phyloP scores from a whole-genome alignment of 1,140 invertebrate genomes.

The Agrilus planipennis region DNA sequence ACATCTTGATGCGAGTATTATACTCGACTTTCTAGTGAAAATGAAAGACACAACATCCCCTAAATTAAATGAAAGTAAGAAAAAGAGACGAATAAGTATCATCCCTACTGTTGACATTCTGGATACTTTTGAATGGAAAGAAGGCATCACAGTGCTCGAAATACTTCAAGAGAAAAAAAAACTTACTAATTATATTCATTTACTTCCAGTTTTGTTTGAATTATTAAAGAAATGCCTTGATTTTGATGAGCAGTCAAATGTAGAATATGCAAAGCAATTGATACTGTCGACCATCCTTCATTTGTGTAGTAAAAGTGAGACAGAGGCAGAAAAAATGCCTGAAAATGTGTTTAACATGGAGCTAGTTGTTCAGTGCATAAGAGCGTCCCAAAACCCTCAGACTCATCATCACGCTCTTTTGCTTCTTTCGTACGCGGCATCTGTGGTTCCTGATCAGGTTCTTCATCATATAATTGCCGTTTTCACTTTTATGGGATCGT shows the following conservation, averaged over 20 bases:
- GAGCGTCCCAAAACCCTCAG: conserved; percentile 81
- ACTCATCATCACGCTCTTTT: conserved; percentile 86
- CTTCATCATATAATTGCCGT: conserved; percentile 87
- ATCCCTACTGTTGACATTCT: conserved; percentile 43
- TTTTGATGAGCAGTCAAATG: conserved; percentile 69
- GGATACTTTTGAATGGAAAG: conserved; percentile 58
- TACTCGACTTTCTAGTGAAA: conserved; percentile 44
- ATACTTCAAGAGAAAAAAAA: conserved; percentile 74
- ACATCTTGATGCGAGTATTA: conserved; percentile 47
- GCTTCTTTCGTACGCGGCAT: conserved; percentile 63
- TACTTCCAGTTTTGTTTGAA: conserved; percentile 67
- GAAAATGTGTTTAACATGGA: conserved; percentile 65
- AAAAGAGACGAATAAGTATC: conserved; percentile 32
- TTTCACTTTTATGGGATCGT: conserved; percentile 91
- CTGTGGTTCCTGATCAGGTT: conserved; percentile 66
- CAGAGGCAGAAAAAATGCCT: conserved; percentile 38
- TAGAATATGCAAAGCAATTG: conserved; percentile 84
- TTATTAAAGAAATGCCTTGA: conserved; percentile 67
- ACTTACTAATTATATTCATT: conserved; percentile 47
- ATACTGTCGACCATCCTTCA: conserved; percentile 66
- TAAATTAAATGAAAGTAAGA: conserved; percentile 22
- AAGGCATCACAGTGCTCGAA: conserved; percentile 68
- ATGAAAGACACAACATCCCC: conserved; percentile 39
- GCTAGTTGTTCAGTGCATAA: conserved; percentile 74
- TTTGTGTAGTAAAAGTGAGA: conserved; percentile 43